Conservation (phyloP, 2,888 invertebrate genomes). For the Dynastes maya region DNA sequence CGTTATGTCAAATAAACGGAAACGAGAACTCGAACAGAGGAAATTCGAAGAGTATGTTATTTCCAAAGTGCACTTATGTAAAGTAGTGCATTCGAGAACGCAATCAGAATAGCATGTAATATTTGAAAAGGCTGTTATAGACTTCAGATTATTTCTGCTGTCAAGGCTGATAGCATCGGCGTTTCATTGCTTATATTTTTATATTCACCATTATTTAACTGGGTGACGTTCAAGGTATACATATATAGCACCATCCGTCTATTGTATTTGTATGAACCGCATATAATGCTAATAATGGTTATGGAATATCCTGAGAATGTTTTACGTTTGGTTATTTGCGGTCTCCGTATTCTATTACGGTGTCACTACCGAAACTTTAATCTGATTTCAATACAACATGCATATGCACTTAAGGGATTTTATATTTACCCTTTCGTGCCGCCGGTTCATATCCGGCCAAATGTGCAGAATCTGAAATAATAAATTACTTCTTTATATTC, state of each 20-base stretch:
- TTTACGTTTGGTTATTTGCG: not conserved
- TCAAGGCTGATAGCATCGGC: not conserved
- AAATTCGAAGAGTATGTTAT: constrained; percentile 31
- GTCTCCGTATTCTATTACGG: too few species aligned
- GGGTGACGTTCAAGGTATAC: too few species aligned
- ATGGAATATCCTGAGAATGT: not conserved
- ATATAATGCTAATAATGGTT: not conserved
- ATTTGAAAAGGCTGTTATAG: constrained; percentile 23
- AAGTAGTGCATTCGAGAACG: constrained; percentile 29
- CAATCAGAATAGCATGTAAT: constrained; percentile 13
- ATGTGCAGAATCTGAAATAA: not conserved
- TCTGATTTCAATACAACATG: constrained; percentile 4
- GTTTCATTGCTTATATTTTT: constrained; percentile 3
- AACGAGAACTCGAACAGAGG: constrained; percentile 29
- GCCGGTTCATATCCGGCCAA: not conserved
- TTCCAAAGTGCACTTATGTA: constrained; percentile 37
- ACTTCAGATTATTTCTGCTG: constrained; percentile 22
- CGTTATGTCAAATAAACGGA: constrained; percentile 14
- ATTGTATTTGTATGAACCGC: not conserved
- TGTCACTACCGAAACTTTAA: not conserved
- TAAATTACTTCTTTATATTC: not conserved
- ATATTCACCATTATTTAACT: not conserved
- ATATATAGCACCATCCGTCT: not conserved
- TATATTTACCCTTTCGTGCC: not conserved
- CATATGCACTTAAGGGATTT: constrained; percentile 26